A percentile compares a stretch with the other conserved stretches of the same genome.
phyloP scores from a whole-genome alignment of 1,140 invertebrate genomes.

The Dinoponera quadriceps region DNA sequence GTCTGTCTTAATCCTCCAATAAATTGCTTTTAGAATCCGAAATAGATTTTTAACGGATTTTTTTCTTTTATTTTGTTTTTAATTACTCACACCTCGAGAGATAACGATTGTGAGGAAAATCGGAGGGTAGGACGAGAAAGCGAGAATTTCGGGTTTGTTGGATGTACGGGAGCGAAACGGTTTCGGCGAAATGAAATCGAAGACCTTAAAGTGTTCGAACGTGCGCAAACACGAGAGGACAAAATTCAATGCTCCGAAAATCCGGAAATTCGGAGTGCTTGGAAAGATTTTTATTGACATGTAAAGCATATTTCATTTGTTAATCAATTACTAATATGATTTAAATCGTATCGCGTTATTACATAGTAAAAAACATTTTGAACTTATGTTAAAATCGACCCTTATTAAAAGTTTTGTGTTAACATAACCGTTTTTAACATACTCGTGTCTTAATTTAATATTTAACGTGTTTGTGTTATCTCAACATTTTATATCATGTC shows the following conservation, averaged over 20 bases:
- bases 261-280: not conserved
- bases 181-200: not conserved
- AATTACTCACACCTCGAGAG: not conserved
- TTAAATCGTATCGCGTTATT: too few species aligned
- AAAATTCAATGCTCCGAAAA: not conserved
- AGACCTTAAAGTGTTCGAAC: not conserved
- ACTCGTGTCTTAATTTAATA: too few species aligned
- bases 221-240: not conserved
- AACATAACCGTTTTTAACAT: too few species aligned
- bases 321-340: too few species aligned
- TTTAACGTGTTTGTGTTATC: too few species aligned
- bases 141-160: not conserved
- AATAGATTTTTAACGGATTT: constrained; percentile 8
- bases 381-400: too few species aligned
- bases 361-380: too few species aligned
- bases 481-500: too few species aligned
- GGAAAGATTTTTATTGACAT: too few species aligned
- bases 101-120: not conserved
- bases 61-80: not conserved
- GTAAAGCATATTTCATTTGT: too few species aligned
- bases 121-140: not conserved
- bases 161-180: not conserved
- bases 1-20: constrained; percentile 31
- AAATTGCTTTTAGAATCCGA: constrained; percentile 31
- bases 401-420: too few species aligned